Evolutionary conservation across 2,113 vertebrate species (phyloP).

Genomic region (Prolemur simus): DNA sequence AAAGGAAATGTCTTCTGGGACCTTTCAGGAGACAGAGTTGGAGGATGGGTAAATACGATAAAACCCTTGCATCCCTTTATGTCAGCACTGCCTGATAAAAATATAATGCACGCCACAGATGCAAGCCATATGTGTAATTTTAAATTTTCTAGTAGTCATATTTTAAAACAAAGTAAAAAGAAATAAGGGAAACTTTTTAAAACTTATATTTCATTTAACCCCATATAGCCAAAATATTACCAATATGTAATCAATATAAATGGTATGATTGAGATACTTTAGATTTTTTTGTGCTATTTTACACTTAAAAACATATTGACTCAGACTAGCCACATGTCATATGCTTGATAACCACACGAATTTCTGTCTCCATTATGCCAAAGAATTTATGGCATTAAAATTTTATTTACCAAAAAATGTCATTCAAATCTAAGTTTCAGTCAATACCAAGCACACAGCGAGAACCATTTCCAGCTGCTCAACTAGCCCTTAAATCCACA

Average conservation of each 20-base stretch:
- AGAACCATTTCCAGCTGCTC: constrained; percentile 37
- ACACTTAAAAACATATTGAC: constrained; percentile 35
- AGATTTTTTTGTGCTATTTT: constrained; percentile 4
- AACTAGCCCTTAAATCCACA: neutral
- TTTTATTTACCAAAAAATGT: constrained; percentile 43
- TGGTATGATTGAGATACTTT: neutral
- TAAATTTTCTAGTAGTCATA: neutral
- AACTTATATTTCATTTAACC: constrained; percentile 22
- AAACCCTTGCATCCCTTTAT: neutral
- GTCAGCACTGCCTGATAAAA: neutral
- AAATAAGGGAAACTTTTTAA: constrained; percentile 10
- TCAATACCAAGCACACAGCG: neutral
- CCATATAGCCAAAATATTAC: neutral
- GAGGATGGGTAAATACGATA: neutral
- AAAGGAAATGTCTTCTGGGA: neutral
- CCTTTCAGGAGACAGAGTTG: neutral
- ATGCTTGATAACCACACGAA: neutral
- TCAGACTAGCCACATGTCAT: constrained; percentile 28
- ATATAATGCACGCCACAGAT: neutral
- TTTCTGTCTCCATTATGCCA: neutral
- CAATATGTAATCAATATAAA: constrained; percentile 5
- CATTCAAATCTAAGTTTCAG: constrained; percentile 36
- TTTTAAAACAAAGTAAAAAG: constrained; percentile 37
- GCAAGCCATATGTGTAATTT: neutral
- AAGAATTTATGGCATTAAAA: constrained; percentile 53